Evolutionary conservation across 2,113 vertebrate species (phyloP).

Genomic region (Podarcis muralis): DNA sequence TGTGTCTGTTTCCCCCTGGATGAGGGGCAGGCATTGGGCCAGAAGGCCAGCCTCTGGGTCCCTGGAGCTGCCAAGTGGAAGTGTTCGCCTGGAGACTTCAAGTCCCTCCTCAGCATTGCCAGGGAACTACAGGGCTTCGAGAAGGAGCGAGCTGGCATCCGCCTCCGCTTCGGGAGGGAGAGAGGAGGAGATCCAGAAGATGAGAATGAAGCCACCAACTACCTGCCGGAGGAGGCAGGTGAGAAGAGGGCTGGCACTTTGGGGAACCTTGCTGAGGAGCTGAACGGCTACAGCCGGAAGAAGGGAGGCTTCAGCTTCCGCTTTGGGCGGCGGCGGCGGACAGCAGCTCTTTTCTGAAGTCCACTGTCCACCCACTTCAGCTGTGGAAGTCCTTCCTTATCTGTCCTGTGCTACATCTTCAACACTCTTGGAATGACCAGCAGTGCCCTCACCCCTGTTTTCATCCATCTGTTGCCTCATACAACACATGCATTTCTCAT

Average conservation of each 20-base stretch:
- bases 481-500: no score
- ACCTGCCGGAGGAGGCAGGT: fast-evolving
- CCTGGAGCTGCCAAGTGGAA: background rate
- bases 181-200: constrained; percentile 17
- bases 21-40: background rate
- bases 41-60: background rate
- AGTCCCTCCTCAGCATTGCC: constrained; percentile 36
- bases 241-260: constrained; percentile 41
- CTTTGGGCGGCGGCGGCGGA: constrained; percentile 73
- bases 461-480: no score
- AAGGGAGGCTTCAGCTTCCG: constrained; percentile 78
- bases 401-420: background rate
- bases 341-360: background rate
- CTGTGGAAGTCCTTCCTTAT: background rate
- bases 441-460: no score
- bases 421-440: no score
- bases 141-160: constrained; percentile 10
- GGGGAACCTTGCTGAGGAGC: constrained; percentile 67
- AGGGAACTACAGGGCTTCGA: constrained; percentile 41
- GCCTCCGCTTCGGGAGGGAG: constrained; percentile 40
- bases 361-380: fast-evolving
- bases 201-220: fast-evolving
- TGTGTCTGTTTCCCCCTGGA: constrained; percentile 57
- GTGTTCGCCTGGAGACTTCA: background rate
- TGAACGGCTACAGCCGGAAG: constrained; percentile 68